Conservation (phyloP, 37 sponge, comb jelly and placozoan species). For the Ephydatia muelleri region DNA sequence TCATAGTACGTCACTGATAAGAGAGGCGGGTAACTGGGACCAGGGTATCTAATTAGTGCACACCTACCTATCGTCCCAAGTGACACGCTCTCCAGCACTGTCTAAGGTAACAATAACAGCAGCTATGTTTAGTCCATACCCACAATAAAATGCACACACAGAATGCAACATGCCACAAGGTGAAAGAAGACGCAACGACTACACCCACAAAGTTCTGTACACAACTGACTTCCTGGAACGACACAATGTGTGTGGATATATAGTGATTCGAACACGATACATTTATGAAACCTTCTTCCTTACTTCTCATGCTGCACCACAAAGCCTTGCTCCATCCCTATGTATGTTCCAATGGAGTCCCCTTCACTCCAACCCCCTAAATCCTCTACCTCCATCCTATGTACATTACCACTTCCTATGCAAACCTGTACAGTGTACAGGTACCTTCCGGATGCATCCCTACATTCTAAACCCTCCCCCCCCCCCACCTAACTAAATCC, state of each 20-base stretch:
- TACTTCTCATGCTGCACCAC: neutral
- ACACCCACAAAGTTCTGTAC: too few relatives aligned
- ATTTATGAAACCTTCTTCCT: too few relatives aligned
- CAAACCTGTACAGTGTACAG: too few relatives aligned
- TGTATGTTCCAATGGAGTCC: constrained; percentile 3
- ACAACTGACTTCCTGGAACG: too few relatives aligned
- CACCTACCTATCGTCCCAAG: constrained; percentile 22
- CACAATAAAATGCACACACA: too few relatives aligned
- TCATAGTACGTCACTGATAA: constrained; percentile 87
- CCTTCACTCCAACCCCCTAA: neutral
- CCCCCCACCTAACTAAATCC: neutral
- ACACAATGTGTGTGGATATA: too few relatives aligned
- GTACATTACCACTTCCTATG: too few relatives aligned
- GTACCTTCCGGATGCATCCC: neutral
- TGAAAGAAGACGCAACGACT: too few relatives aligned
- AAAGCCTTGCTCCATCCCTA: neutral
- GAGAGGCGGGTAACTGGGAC: neutral
- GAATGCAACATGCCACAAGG: too few relatives aligned
- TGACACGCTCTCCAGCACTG: constrained; percentile 20
- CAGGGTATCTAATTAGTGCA: neutral
- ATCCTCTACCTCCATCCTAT: too few relatives aligned
- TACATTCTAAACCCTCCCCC: neutral
- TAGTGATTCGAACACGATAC: too few relatives aligned
- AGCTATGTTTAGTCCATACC: too few relatives aligned
- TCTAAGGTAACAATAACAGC: neutral